Percentiles rank a stretch among this genome's conserved stretches.
Evolutionary conservation across 2,888 invertebrate genomes (phyloP).

Genomic region (Hydriomena furcata): DNA sequence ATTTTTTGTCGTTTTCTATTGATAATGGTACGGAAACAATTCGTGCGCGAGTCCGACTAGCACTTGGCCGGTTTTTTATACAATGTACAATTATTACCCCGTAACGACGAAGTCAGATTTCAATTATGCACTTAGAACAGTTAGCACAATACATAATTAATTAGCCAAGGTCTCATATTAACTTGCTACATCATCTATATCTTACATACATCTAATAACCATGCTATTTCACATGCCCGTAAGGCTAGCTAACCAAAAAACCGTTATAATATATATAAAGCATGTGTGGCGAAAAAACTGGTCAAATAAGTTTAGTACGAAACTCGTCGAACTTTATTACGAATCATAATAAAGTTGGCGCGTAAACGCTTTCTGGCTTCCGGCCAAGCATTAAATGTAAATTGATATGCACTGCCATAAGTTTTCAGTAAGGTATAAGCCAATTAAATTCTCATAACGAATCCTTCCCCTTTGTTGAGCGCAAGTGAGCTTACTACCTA

Average conservation of each 20-base stretch:
- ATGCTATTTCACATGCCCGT: too few relatives aligned
- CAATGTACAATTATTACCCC: too few relatives aligned
- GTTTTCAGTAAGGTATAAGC: slow-evolving; percentile 19
- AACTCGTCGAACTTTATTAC: slow-evolving; percentile 10
- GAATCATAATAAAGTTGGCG: slow-evolving; percentile 14
- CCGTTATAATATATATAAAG: slow-evolving; percentile 17
- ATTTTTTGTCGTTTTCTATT: too few relatives aligned
- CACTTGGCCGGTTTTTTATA: too few relatives aligned
- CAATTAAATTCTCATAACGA: slow-evolving; percentile 25
- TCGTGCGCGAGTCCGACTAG: too few relatives aligned
- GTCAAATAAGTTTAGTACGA: not conserved
- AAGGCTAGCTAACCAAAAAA: not conserved
- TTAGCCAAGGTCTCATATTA: too few relatives aligned
- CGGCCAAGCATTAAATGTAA: slow-evolving; percentile 21
- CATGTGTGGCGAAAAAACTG: slow-evolving; percentile 14
- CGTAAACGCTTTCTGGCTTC: slow-evolving; percentile 13
- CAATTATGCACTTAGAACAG: too few relatives aligned
- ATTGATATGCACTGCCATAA: slow-evolving; percentile 15
- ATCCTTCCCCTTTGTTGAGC: slow-evolving; percentile 14
- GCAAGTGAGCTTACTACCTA: slow-evolving; percentile 13
- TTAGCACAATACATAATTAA: too few relatives aligned
- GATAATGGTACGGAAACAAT: too few relatives aligned
- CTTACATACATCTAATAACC: too few relatives aligned
- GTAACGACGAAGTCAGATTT: too few relatives aligned
- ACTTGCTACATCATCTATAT: too few relatives aligned